Conservation (phyloP, 1,140 invertebrate species). For the Octopus bimaculoides region DNA sequence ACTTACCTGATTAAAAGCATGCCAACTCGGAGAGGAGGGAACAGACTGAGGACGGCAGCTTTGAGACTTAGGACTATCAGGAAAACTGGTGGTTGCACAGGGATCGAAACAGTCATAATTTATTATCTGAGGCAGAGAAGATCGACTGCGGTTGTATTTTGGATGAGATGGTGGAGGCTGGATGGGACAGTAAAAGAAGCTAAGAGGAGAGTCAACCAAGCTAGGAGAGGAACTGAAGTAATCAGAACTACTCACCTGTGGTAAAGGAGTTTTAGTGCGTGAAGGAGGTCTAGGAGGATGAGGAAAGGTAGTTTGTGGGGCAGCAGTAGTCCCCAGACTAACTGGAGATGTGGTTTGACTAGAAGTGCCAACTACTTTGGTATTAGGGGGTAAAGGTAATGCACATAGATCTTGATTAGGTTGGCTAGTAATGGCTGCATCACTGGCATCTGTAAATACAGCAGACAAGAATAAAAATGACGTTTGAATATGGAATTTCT, state of each 20-base stretch:
- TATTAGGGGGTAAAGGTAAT: constrained; percentile 14
- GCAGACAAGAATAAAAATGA: too few species aligned
- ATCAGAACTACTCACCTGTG: constrained; percentile 16
- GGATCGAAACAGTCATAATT: too few species aligned
- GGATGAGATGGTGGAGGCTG: constrained; percentile 21
- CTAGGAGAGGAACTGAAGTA: constrained; percentile 59
- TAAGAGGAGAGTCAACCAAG: constrained; percentile 70
- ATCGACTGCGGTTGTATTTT: too few species aligned
- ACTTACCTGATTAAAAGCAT: neutral
- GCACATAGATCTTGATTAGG: constrained; percentile 15
- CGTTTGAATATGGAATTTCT: too few species aligned
- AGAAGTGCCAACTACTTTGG: constrained; percentile 9
- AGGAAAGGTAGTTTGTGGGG: constrained; percentile 18
- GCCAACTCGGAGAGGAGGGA: neutral
- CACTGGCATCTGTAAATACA: constrained; percentile 30
- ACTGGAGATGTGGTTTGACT: constrained; percentile 27
- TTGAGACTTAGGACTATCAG: too few species aligned
- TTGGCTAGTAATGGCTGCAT: constrained; percentile 16
- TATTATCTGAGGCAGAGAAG: too few species aligned
- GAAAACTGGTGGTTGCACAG: too few species aligned
- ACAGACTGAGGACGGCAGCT: neutral
- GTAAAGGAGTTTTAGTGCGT: constrained; percentile 17
- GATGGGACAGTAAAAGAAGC: constrained; percentile 60
- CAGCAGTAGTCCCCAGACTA: constrained; percentile 18
- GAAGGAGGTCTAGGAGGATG: constrained; percentile 22